Percentiles rank a stretch among this genome's conserved stretches.
Conservation (phyloP, 2,113 vertebrate genomes). For the Etheostoma spectabile region DNA sequence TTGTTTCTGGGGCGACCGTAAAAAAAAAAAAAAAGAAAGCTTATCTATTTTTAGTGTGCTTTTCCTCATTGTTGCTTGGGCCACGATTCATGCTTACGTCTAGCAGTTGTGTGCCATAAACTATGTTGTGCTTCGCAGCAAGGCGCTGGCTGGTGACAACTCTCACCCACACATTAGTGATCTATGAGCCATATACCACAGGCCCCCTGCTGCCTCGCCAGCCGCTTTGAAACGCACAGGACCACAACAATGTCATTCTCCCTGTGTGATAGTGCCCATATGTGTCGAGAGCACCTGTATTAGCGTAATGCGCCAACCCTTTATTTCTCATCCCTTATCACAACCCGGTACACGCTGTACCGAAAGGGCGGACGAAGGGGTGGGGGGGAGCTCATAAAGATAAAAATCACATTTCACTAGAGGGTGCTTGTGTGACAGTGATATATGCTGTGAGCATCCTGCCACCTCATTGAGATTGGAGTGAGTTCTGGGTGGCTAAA, state of each 20-base stretch:
- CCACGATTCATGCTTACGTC: conserved; percentile 69
- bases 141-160: conserved; percentile 73
- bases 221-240: conserved; percentile 43
- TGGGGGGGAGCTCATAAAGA: conserved; percentile 73
- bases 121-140: conserved; percentile 67
- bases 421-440: conserved; percentile 81
- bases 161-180: conserved; percentile 77
- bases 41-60: conserved; percentile 79
- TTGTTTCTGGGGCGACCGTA: conserved; percentile 73
- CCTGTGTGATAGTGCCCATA: conserved; percentile 60
- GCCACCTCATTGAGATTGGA: conserved; percentile 77
- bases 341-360: conserved; percentile 55
- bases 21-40: conserved; percentile 52
- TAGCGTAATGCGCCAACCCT: conserved; percentile 60
- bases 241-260: conserved; percentile 56
- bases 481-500: conserved; percentile 80
- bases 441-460: conserved; percentile 76
- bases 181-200: conserved; percentile 67
- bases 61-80: conserved; percentile 75
- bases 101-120: conserved; percentile 67
- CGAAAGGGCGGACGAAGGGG: neutral
- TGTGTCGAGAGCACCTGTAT: conserved; percentile 61
- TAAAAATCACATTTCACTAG: conserved; percentile 83
- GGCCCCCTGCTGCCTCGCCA: conserved; percentile 50
- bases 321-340: conserved; percentile 76